Evolutionary conservation across 2,113 vertebrate genomes (phyloP).

Genomic region (Hippocampus barbouri): DNA sequence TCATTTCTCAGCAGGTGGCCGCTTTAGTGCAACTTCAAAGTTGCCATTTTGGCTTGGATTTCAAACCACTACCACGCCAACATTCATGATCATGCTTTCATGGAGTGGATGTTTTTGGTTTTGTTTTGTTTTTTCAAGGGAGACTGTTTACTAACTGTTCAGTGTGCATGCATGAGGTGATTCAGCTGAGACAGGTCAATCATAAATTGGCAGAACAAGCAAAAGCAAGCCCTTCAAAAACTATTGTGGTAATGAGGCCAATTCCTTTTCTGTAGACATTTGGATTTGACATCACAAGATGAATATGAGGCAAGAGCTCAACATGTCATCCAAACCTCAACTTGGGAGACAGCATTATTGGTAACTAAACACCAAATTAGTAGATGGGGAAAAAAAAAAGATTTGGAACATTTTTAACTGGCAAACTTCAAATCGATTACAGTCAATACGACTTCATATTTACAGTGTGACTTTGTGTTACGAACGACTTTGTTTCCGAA

Average conservation of each 20-base stretch:
- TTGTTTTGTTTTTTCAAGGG: not conserved
- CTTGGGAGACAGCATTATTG: not conserved
- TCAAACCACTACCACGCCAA: slow-evolving; percentile 42
- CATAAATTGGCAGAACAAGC: slow-evolving; percentile 46
- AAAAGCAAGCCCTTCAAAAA: slow-evolving; percentile 21
- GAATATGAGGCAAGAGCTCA: not conserved
- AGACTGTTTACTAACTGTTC: not conserved
- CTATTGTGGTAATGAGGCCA: not conserved
- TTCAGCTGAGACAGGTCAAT: slow-evolving; percentile 34
- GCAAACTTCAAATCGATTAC: not conserved
- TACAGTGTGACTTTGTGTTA: too few species aligned
- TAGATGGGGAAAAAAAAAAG: not conserved
- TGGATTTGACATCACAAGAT: not conserved
- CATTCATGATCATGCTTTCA: not conserved
- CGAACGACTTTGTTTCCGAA: too few species aligned
- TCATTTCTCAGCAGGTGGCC: slow-evolving; percentile 43
- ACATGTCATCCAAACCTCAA: not conserved
- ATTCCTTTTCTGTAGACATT: not conserved
- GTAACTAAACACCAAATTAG: not conserved
- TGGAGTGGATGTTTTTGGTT: not conserved
- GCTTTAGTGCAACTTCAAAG: slow-evolving; percentile 44
- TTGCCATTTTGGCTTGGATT: slow-evolving; percentile 44
- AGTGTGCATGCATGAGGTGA: not conserved
- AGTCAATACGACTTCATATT: too few species aligned
- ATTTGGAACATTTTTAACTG: not conserved